These are phyloP conservation scores for Parazoanthus swiftii DNA, from an alignment of 92 coral and sea anemone genomes.

Conservation along the genomic window DNA sequence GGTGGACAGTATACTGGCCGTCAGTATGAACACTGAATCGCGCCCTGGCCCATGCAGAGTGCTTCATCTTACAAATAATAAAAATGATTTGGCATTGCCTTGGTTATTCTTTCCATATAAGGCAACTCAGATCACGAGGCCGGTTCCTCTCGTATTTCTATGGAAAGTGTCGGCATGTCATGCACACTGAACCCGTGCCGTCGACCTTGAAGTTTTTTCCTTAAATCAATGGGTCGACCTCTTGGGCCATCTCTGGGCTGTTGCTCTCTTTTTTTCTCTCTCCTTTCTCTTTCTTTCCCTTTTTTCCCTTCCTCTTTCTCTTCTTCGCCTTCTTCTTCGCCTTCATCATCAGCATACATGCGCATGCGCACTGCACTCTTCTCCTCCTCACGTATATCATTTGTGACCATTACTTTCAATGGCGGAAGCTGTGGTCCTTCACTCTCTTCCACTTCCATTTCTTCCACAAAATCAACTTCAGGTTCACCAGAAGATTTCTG, in stretches of 20 bases:
- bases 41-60: neutral
- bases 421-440: conserved; percentile 73
- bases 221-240: conserved; percentile 67
- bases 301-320: conserved; percentile 45
- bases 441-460: conserved; percentile 61
- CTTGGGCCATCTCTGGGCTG: conserved; percentile 25
- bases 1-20: neutral
- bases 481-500: conserved; percentile 80
- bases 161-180: conserved; percentile 89
- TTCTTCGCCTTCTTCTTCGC: conserved; percentile 18
- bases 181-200: conserved; percentile 75
- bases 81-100: neutral
- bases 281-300: conserved; percentile 11
- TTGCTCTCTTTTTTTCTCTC: conserved; percentile 17
- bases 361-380: conserved; percentile 78
- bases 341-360: conserved; percentile 73
- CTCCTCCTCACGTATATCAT: conserved; percentile 62
- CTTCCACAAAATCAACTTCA: conserved; percentile 79
- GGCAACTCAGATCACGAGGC: conserved; percentile 13
- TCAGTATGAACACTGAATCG: neutral
- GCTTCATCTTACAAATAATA: neutral
- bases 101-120: neutral
- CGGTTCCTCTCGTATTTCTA: conserved; percentile 83
- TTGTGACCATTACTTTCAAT: conserved; percentile 79
- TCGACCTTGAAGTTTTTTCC: conserved; percentile 75